These are phyloP conservation scores for Prochilodus magdalenae DNA, from an alignment of 2,113 vertebrate genomes.

Conservation along the genomic window DNA sequence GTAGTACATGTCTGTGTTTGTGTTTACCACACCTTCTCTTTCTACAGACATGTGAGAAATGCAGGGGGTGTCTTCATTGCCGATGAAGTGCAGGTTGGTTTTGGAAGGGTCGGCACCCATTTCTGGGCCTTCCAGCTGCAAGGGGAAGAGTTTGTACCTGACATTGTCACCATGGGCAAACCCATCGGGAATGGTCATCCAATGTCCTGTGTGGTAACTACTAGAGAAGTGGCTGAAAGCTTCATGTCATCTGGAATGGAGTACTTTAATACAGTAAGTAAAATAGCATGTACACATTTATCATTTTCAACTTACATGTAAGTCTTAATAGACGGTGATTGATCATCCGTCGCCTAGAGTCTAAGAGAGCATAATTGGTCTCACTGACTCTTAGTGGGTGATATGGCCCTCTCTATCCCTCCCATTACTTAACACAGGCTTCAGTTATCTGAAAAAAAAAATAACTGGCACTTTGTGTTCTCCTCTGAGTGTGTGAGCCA, in stretches of 20 bases:
- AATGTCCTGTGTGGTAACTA: constrained; percentile 96
- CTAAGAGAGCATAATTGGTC: too few relatives aligned
- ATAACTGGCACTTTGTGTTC: too few relatives aligned
- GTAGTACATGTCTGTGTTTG: background rate
- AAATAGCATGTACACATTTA: background rate
- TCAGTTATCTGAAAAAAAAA: too few relatives aligned
- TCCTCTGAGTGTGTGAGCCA: too few relatives aligned
- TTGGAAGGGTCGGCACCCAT: constrained; percentile 88
- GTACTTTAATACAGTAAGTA: constrained; percentile 93
- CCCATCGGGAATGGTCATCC: constrained; percentile 98
- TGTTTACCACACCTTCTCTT: background rate
- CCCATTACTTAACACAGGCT: too few relatives aligned
- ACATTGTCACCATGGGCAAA: constrained; percentile 98
- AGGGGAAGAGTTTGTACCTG: constrained; percentile 90
- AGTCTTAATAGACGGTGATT: constrained; percentile 49
- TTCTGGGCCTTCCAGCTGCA: constrained; percentile 97
- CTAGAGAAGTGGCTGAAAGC: constrained; percentile 87
- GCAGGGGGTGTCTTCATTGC: constrained; percentile 91
- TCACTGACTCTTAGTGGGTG: too few relatives aligned
- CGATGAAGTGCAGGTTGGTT: constrained; percentile 97
- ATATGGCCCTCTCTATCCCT: too few relatives aligned
- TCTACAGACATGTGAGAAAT: constrained; percentile 80
- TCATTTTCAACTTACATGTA: constrained; percentile 86
- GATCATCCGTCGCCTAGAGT: too few relatives aligned
- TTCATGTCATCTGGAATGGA: constrained; percentile 89